Percentiles rank a stretch among this genome's conserved stretches.
Evolutionary conservation across 2,797 vertebrate genomes (phyloP).

Genomic region (Dipus sagitta): DNA sequence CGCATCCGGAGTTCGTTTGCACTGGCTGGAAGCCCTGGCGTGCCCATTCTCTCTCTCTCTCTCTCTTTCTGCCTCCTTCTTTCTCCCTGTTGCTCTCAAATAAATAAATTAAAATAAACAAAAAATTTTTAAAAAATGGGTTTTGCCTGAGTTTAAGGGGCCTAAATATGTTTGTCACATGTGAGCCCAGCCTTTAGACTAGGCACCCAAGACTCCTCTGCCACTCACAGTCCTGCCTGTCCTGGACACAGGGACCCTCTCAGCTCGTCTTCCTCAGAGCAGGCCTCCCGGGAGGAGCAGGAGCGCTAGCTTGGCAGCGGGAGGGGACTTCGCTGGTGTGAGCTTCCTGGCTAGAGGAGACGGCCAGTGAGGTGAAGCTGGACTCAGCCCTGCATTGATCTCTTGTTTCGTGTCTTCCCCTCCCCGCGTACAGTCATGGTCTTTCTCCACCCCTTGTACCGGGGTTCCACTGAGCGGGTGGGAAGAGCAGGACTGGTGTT

Average conservation of each 20-base stretch:
- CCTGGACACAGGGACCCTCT: neutral
- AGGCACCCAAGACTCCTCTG: slow-evolving; percentile 54
- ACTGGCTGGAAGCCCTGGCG: too few species aligned
- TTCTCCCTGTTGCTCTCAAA: too few species aligned
- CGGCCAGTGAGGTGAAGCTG: rapidly evolving
- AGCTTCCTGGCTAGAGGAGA: neutral
- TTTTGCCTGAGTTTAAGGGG: slow-evolving; percentile 75
- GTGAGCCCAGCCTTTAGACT: slow-evolving; percentile 56
- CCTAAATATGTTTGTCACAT: slow-evolving; percentile 73
- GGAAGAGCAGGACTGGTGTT: neutral
- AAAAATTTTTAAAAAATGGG: too few species aligned
- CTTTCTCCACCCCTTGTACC: neutral
- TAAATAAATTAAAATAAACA: too few species aligned
- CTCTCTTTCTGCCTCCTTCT: too few species aligned
- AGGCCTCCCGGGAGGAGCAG: too few species aligned
- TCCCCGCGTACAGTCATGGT: neutral
- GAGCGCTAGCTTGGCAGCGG: too few species aligned
- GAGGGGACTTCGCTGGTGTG: slow-evolving; percentile 2
- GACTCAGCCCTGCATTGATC: rapidly evolving
- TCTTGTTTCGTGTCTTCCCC: neutral
- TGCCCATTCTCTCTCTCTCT: too few species aligned
- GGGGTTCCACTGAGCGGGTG: neutral
- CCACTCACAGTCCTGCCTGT: slow-evolving; percentile 55
- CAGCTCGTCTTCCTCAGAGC: neutral
- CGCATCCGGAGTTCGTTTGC: too few species aligned